phyloP scores from a whole-genome alignment of 2,888 invertebrate species.

The Dolichomitus sp. region DNA sequence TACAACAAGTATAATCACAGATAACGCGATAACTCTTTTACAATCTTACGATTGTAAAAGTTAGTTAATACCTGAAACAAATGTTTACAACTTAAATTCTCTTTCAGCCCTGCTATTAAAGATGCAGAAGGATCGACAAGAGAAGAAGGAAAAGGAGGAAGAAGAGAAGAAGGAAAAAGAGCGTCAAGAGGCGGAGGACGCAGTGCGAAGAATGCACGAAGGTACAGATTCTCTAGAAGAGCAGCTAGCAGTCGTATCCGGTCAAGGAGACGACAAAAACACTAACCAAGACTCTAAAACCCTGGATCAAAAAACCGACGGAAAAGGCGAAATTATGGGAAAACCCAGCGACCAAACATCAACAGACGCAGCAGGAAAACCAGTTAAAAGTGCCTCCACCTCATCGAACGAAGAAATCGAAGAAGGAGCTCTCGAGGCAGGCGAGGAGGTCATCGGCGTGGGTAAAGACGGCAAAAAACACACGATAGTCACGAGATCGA shows the following conservation, averaged over 20 bases:
- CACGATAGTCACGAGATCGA: constrained; percentile 89
- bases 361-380: constrained; percentile 74
- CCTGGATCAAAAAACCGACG: constrained; percentile 31
- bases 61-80: too few species aligned
- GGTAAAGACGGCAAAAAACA: constrained; percentile 86
- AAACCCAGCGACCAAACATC: not conserved
- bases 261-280: constrained; percentile 84
- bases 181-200: constrained; percentile 87
- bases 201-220: constrained; percentile 87
- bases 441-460: constrained; percentile 79
- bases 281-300: constrained; percentile 5
- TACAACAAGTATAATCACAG: too few species aligned
- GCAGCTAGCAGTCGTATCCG: constrained; percentile 78
- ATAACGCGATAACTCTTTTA: too few species aligned
- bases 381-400: constrained; percentile 73
- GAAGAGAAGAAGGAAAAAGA: constrained; percentile 87
- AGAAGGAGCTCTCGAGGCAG: constrained; percentile 73
- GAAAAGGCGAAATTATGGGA: not conserved
- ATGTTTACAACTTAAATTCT: constrained; percentile 6
- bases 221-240: constrained; percentile 86
- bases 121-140: constrained; percentile 89
- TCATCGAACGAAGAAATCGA: constrained; percentile 80
- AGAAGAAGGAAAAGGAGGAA: constrained; percentile 87
- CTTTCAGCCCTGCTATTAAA: constrained; percentile 88
- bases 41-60: too few species aligned